phyloP scores from a whole-genome alignment of 2,113 vertebrate genomes.

The Hyperopisus bebe region DNA sequence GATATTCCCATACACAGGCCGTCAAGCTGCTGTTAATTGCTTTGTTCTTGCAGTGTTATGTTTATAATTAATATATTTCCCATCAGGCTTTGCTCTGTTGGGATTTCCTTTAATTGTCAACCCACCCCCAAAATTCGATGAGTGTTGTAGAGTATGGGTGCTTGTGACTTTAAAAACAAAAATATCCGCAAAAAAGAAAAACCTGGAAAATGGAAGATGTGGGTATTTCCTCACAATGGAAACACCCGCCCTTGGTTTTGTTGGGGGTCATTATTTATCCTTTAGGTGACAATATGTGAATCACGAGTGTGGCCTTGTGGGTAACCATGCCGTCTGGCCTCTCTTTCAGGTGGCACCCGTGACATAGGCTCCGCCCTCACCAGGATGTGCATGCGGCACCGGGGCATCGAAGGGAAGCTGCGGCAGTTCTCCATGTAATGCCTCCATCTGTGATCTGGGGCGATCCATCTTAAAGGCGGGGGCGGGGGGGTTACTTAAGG shows the following conservation, averaged over 20 bases:
- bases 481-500: neutral
- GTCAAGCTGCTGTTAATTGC: neutral
- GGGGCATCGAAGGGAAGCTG: conserved; percentile 93
- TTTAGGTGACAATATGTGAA: neutral
- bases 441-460: neutral
- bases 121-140: neutral
- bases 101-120: neutral
- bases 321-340: conserved; percentile 16
- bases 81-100: neutral
- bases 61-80: neutral
- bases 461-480: neutral
- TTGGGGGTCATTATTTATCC: neutral
- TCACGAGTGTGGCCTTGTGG: neutral
- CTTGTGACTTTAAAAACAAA: neutral
- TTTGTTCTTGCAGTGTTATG: neutral
- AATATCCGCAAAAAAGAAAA: neutral
- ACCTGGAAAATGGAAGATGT: neutral
- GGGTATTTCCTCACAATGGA: neutral
- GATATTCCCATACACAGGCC: neutral
- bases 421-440: conserved; percentile 91
- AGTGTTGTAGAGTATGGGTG: neutral
- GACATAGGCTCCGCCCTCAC: conserved; percentile 92
- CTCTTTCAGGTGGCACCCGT: conserved; percentile 77
- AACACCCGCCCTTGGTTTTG: neutral
- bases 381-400: conserved; percentile 96